Base-by-base conservation (phyloP, 2,113 vertebrate genomes). In the Serilophus lunatus region DNA sequence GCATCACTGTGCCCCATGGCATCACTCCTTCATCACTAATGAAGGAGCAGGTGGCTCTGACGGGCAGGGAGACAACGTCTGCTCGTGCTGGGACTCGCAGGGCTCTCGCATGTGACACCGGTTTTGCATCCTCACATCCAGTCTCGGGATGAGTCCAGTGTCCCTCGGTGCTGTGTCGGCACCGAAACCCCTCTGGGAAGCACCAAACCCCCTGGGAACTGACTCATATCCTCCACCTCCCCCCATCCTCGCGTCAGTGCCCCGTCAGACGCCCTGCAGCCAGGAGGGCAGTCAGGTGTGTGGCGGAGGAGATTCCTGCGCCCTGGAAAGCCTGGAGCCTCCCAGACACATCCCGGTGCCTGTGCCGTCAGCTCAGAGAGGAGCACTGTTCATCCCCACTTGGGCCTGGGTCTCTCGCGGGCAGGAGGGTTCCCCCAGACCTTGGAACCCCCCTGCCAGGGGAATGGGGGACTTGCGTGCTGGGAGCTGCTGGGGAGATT, bases 71-170 rank as follows among this genome's bases (percentile, higher is more conserved):
- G 40, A 45, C 0, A 0, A 26, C 0, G 0, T 33, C 74, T 49
- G 77, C 53, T 87, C 87, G 0, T 84, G 95, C 40, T 0, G 6
- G 65, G 82, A 45, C 95, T 93, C 56, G 90, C 28, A 0, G 0
- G 13, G 38, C 19, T 85, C 44, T 78, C 5, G 1, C 0, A 1
- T 28, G 35, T 2, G 0, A 49, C 0, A 0, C 51, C 2, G 61
- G 57, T 59, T 84, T 59, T 45, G 56, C 26, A 36, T 66, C 72
- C 78, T 68, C 77, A 33, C 33, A 6, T 36, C 49, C 84, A 59
- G 84, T 85, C 93, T 84, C 2, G 0, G 79, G 80, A 28, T 94
- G 96, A 96, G 35, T 76, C 42, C 2, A 0, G 49, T 75, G 53
- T 86, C 70, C 53, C 80, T 38, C 3, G 0, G 31, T 0, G 1